Evolutionary conservation across 2,797 vertebrate species (phyloP).

Genomic region (Triplophysa yarkandensis): DNA sequence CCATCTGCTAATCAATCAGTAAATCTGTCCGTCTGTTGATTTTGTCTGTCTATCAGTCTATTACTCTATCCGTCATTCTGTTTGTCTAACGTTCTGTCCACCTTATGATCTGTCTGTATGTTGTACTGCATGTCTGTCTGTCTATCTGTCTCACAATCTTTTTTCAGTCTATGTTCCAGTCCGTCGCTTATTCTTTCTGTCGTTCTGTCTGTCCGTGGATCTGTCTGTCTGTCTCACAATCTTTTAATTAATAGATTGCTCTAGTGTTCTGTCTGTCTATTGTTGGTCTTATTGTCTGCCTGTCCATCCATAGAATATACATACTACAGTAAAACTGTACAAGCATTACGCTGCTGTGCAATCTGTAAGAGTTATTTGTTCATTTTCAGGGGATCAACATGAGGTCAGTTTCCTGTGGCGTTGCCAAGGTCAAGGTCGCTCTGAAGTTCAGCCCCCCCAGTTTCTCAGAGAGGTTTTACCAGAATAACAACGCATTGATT

Average conservation of each 20-base stretch:
- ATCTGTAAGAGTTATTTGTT: constrained; percentile 38
- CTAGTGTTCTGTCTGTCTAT: background rate
- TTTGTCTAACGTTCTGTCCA: too few relatives aligned
- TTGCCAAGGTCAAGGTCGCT: constrained; percentile 39
- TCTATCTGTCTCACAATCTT: too few relatives aligned
- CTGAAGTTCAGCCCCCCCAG: constrained; percentile 33
- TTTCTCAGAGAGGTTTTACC: constrained; percentile 22
- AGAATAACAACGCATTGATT: background rate
- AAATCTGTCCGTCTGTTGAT: too few relatives aligned
- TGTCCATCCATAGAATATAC: background rate
- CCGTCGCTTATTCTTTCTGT: too few relatives aligned
- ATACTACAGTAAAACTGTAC: background rate
- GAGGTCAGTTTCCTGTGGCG: constrained; percentile 31
- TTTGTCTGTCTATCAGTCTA: too few relatives aligned
- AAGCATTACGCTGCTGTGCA: background rate
- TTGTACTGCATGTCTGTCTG: too few relatives aligned
- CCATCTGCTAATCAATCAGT: too few relatives aligned
- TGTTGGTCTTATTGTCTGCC: too few relatives aligned
- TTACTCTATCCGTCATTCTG: too few relatives aligned
- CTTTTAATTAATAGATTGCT: too few relatives aligned
- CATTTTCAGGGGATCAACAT: constrained; percentile 45
- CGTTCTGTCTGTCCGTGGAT: background rate
- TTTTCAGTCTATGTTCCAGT: too few relatives aligned
- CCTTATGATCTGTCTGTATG: too few relatives aligned
- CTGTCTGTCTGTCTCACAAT: background rate